phyloP scores from a whole-genome alignment of 2,113 vertebrate species.

The Syrrhaptes paradoxus region DNA sequence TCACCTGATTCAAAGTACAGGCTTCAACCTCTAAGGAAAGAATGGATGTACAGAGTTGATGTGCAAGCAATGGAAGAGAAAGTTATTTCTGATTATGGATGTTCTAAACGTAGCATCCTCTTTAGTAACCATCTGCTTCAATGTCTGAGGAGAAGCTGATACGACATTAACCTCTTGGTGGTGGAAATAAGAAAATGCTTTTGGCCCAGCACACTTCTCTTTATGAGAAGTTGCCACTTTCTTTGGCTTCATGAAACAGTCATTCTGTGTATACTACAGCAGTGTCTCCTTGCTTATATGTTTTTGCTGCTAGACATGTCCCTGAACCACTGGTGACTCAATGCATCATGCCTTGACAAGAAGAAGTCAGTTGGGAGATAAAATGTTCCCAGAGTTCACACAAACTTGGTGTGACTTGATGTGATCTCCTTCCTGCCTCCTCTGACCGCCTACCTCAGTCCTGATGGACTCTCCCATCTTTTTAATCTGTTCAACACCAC shows the following conservation, averaged over 20 bases:
- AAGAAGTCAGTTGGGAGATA: not conserved
- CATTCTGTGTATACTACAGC: not conserved
- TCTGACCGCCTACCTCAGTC: not conserved
- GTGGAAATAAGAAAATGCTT: not conserved
- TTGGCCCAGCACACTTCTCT: not conserved
- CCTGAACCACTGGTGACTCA: not conserved
- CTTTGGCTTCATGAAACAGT: not conserved
- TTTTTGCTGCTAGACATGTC: not conserved
- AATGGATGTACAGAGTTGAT: not conserved
- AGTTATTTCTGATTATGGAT: not conserved
- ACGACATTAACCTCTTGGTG: not conserved
- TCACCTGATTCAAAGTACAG: not conserved
- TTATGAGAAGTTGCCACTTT: not conserved
- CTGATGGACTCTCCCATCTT: not conserved
- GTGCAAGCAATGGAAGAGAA: not conserved
- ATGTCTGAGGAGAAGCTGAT: not conserved
- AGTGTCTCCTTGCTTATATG: not conserved
- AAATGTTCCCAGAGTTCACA: not conserved
- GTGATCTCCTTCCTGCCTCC: not conserved
- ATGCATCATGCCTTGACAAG: fast-evolving
- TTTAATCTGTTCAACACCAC: not conserved
- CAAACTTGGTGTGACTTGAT: not conserved
- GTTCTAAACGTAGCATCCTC: not conserved
- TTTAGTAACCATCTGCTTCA: not conserved
- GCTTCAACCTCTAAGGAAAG: not conserved